Percentiles rank a stretch among this genome's conserved stretches.
Evolutionary conservation across 1,140 invertebrate genomes (phyloP).

Genomic region (Orchesella cincta): DNA sequence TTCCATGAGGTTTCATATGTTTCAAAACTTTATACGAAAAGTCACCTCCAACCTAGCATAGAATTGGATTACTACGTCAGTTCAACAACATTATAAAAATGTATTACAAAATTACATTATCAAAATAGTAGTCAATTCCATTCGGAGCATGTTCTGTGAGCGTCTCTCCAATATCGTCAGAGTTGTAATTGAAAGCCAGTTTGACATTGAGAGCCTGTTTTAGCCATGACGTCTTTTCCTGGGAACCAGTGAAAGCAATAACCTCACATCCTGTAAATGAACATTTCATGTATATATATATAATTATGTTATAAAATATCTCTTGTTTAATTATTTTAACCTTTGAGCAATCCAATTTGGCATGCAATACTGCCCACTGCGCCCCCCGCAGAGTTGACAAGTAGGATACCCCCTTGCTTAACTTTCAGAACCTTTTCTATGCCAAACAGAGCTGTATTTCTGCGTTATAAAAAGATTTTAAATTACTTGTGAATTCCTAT

Average conservation of each 20-base stretch:
- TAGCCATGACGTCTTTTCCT: slow-evolving; percentile 71
- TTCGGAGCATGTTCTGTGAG: slow-evolving; percentile 68
- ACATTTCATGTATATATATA: too few species aligned
- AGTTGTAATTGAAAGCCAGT: slow-evolving; percentile 72
- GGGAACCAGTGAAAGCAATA: slow-evolving; percentile 70
- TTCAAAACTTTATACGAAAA: slow-evolving; percentile 63
- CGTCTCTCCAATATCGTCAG: slow-evolving; percentile 58
- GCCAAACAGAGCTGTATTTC: slow-evolving; percentile 20
- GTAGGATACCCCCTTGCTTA: slow-evolving; percentile 7
- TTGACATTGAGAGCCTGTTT: slow-evolving; percentile 67
- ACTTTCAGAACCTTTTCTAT: slow-evolving; percentile 5
- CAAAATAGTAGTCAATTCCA: slow-evolving; percentile 72
- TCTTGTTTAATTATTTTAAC: too few species aligned
- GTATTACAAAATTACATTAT: slow-evolving; percentile 64
- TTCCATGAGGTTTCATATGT: slow-evolving; percentile 65
- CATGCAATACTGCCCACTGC: slow-evolving; percentile 22
- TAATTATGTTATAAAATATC: too few species aligned
- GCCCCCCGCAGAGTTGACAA: slow-evolving; percentile 18
- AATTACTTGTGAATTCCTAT: too few species aligned
- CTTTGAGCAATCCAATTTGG: slow-evolving; percentile 25
- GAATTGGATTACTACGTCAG: background rate
- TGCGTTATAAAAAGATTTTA: too few species aligned
- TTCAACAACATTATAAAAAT: background rate
- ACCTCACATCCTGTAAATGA: slow-evolving; percentile 65
- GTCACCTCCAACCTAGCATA: slow-evolving; percentile 65